These are phyloP conservation scores for Boloria euphrosyne DNA, from an alignment of 2,888 invertebrate genomes.

Conservation along the genomic window DNA sequence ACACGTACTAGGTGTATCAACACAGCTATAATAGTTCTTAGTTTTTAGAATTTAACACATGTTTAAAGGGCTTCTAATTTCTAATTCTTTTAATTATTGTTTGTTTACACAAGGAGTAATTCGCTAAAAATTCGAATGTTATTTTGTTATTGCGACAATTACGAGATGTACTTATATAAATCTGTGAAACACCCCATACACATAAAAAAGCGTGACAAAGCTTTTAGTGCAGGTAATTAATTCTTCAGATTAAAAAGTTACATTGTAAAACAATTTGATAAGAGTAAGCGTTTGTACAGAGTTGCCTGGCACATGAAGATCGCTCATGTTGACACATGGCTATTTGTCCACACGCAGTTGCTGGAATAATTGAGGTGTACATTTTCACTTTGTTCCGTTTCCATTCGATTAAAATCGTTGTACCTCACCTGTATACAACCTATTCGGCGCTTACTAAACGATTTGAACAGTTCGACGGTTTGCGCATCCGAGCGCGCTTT, in stretches of 20 bases:
- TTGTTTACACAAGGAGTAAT: too few relatives aligned
- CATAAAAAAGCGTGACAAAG: too few relatives aligned
- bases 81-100: too few relatives aligned
- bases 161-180: too few relatives aligned
- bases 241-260: not conserved
- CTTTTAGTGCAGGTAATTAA: not conserved
- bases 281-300: constrained; percentile 30
- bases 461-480: constrained; percentile 78
- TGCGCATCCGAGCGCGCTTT: constrained; percentile 63
- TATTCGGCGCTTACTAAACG: constrained; percentile 81
- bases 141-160: too few relatives aligned
- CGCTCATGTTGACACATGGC: constrained; percentile 65
- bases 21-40: too few relatives aligned
- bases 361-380: constrained; percentile 82
- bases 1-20: too few relatives aligned
- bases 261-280: constrained; percentile 23
- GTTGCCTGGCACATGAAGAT: constrained; percentile 51
- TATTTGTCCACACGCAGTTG: constrained; percentile 74
- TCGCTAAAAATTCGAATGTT: too few relatives aligned
- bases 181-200: too few relatives aligned
- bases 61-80: too few relatives aligned
- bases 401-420: constrained; percentile 82
- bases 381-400: constrained; percentile 82
- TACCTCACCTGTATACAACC: constrained; percentile 78
- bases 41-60: too few relatives aligned